phyloP scores from a whole-genome alignment of 2,797 vertebrate genomes.

The Bovichtus variegatus region DNA sequence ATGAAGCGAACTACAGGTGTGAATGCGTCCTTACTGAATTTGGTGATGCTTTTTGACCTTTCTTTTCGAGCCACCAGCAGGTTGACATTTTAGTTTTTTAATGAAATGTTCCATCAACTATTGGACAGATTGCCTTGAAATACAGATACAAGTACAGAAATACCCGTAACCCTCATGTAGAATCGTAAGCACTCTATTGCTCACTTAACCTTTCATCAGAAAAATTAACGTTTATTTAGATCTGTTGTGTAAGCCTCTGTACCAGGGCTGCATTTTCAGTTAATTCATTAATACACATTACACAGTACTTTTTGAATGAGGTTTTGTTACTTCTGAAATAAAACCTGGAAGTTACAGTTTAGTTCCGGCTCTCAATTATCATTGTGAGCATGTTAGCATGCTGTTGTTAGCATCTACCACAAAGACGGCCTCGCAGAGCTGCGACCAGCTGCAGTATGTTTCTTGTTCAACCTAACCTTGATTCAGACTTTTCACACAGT shows the following conservation, averaged over 20 bases:
- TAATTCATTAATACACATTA: background rate
- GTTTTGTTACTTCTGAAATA: background rate
- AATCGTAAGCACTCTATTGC: background rate
- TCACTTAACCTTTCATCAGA: background rate
- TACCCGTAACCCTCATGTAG: background rate
- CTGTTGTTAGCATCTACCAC: background rate
- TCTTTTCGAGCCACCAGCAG: background rate
- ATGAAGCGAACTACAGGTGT: too few species aligned
- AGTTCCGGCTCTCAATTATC: background rate
- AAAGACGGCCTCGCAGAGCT: background rate
- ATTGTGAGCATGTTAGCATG: background rate
- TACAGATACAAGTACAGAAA: background rate
- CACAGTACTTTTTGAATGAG: background rate
- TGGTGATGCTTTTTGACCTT: background rate
- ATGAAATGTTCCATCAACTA: background rate
- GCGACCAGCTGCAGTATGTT: background rate
- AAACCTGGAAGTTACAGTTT: background rate
- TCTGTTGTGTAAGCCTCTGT: background rate
- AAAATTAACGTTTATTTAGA: too few species aligned
- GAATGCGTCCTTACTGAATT: background rate
- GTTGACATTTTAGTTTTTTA: background rate
- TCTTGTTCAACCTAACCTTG: background rate
- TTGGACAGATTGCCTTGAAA: background rate
- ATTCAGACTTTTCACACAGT: slow-evolving; percentile 1
- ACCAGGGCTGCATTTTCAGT: background rate